Evolutionary conservation across 2,888 invertebrate genomes (phyloP), one percentile per base, ranked within the genome.

Genomic region (Campopleginae sp.): DNA sequence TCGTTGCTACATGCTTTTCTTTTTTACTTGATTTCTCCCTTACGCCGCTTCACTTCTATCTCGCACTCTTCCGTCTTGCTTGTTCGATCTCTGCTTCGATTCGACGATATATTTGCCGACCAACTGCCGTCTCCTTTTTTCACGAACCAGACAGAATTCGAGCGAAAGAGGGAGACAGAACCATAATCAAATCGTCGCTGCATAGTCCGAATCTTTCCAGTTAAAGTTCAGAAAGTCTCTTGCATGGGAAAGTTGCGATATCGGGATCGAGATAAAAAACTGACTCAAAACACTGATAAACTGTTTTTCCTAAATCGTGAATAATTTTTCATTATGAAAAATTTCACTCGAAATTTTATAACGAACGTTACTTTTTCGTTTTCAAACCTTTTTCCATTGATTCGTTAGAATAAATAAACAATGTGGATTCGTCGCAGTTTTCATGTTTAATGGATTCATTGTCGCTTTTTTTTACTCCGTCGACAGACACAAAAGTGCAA

Each of bases 101-200:
- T 83, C 76, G 85, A 77, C 80, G 76, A 86, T 87, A 87, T 81
- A 85, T 86, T 86, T 81, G 61, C 70, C 80, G 54, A 68, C 44
- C 65, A 76, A 80, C 51, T 74, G 48, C 54, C 74, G 58, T 58
- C 38, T 42, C 48, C 38, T n/a, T 33, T 51, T 71, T 31, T 54
- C 71, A 51, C 14, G 54, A 38, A 19, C 33, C 2, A 71, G 71
- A 46, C 17, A 46, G 46, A 46, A 17, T 31, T 46, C 14, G 44
- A 46, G 38, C 1, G 65, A 19, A 38, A 38, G 42, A 66, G 42
- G n/a, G 31, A 63, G 38, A 31, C 27, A 33, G 2, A 38, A 42
- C 42, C 42, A 42, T 66, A 19, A 38, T 8, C 12, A 66, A 66
- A 66, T 42, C 14, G 66, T 66, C 66, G 66, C n/a, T n/a, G n/a